phyloP scores from a whole-genome alignment of 2,113 vertebrate species.

The Pleuronectes platessa region DNA sequence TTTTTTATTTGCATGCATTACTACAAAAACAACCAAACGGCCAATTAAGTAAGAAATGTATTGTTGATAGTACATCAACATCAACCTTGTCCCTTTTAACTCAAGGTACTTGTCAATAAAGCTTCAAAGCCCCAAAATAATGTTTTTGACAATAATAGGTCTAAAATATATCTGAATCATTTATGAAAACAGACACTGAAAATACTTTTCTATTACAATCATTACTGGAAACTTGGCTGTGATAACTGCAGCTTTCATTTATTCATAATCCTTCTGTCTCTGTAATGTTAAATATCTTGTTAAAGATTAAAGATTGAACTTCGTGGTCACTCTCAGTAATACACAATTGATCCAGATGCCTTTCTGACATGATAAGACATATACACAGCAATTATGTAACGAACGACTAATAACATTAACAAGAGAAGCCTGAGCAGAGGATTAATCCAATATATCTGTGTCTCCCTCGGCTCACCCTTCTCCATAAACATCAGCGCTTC shows the following conservation, averaged over 20 bases:
- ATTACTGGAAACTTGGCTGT: too few species aligned
- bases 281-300: neutral
- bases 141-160: too few species aligned
- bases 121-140: too few species aligned
- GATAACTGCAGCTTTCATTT: too few species aligned
- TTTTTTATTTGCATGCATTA: neutral
- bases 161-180: too few species aligned
- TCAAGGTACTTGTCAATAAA: too few species aligned
- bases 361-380: neutral
- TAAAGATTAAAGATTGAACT: neutral
- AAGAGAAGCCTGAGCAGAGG: conserved; percentile 22
- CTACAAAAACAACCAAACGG: neutral
- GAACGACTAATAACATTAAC: conserved; percentile 36
- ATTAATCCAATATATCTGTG: conserved; percentile 37
- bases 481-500: conserved; percentile 29
- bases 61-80: neutral
- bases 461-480: conserved; percentile 15
- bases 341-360: neutral
- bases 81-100: neutral
- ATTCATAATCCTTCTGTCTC: neutral
- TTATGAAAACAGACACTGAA: too few species aligned
- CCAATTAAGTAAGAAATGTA: neutral
- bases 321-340: neutral
- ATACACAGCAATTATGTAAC: conserved; percentile 21
- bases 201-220: too few species aligned